Evolutionary conservation across 2,888 invertebrate genomes (phyloP).

Genomic region (Eupithecia exiguata): DNA sequence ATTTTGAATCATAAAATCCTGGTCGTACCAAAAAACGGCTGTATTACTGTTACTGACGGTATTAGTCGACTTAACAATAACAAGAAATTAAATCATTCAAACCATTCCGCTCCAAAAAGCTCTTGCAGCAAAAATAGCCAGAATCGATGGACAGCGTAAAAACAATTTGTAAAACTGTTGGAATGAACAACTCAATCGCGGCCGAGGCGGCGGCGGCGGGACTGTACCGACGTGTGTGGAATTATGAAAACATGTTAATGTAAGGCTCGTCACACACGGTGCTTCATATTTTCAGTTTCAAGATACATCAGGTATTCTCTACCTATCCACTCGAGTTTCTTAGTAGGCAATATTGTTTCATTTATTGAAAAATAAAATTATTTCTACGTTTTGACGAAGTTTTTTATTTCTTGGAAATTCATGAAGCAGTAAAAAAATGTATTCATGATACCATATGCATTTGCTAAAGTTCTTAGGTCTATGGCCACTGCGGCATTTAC

Average conservation of each 20-base stretch:
- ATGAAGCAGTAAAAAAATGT: neutral
- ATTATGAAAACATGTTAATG: constrained; percentile 43
- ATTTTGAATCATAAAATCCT: neutral
- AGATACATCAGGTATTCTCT: neutral
- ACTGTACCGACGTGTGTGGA: constrained; percentile 49
- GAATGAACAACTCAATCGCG: constrained; percentile 59
- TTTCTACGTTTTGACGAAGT: neutral
- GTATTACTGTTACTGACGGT: too few relatives aligned
- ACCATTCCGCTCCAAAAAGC: neutral
- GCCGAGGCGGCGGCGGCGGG: constrained; percentile 55
- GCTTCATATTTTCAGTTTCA: neutral
- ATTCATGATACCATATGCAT: neutral
- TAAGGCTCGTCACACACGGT: constrained; percentile 30
- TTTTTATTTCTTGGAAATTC: neutral
- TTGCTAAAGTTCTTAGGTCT: neutral
- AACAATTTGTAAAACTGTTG: constrained; percentile 38
- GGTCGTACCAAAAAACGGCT: neutral
- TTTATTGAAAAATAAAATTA: too few relatives aligned
- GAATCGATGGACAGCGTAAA: constrained; percentile 34
- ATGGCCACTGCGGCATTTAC: neutral
- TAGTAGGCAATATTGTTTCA: neutral
- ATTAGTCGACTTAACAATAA: neutral
- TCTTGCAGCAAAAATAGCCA: constrained; percentile 18
- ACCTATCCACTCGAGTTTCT: neutral
- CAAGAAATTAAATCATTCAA: neutral